Conservation (phyloP, 2,797 vertebrate genomes). For the Microctenopoma stevenorrisi region DNA sequence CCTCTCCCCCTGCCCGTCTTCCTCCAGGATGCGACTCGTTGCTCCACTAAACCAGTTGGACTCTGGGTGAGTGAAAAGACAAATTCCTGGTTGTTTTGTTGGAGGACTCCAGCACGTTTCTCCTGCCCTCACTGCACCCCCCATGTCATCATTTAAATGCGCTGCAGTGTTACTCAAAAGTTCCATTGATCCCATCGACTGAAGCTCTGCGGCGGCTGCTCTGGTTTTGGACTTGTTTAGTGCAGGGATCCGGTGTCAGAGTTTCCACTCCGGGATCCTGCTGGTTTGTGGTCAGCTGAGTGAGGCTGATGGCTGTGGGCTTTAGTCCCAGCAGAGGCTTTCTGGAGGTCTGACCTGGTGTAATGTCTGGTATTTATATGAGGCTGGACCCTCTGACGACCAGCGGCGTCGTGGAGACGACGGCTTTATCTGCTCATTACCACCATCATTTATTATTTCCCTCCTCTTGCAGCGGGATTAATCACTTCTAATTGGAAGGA, state of each 20-base stretch:
- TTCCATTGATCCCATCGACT: constrained; percentile 63
- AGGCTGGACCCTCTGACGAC: background rate
- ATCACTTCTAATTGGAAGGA: constrained; percentile 35
- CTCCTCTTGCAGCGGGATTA: constrained; percentile 37
- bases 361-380: constrained; percentile 30
- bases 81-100: constrained; percentile 43
- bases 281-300: constrained; percentile 45
- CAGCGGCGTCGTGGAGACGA: no score
- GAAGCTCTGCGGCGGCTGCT: constrained; percentile 30
- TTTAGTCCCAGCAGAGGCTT: constrained; percentile 30
- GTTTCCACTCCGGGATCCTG: constrained; percentile 41
- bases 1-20: constrained; percentile 16
- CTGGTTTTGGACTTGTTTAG: constrained; percentile 4
- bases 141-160: constrained; percentile 62
- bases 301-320: constrained; percentile 26
- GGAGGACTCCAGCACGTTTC: constrained; percentile 41
- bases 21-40: constrained; percentile 49
- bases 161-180: constrained; percentile 64
- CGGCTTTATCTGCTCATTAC: constrained; percentile 28
- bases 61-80: constrained; percentile 44
- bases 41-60: constrained; percentile 26
- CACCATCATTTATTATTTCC: constrained; percentile 41
- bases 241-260: constrained; percentile 24
- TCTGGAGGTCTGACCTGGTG: constrained; percentile 40
- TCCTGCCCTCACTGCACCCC: constrained; percentile 14